Base-by-base conservation (phyloP, 2,113 vertebrate genomes). In the Alligator mississippiensis region DNA sequence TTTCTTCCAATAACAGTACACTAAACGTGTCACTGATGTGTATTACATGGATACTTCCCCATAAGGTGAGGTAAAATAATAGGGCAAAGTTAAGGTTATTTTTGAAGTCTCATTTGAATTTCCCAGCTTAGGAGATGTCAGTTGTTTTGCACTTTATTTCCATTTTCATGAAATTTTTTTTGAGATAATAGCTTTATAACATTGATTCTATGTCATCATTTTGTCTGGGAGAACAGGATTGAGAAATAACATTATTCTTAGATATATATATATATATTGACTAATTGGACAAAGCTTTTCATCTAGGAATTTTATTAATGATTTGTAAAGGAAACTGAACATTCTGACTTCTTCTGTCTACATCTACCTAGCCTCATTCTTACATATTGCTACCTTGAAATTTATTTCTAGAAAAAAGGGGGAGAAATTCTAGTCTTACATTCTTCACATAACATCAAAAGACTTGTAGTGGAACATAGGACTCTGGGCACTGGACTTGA, bases 181-280 rank as follows among this genome's bases (percentile, higher is more conserved):
- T 89, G 85, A 88, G 63, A 66, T 63, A 64, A 70, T 16, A 2
- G 18, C 81, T 94, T 92, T 93, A 87, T 57, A 80, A 38, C 1
- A 1, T 92, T 85, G 55, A 62, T 79, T 94, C 85, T 81, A 76
- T 72, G 63, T 72, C 61, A 85, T 91, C 6, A 0, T 82, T 94
- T 96, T 93, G 90, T 66, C 79, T n/a, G n/a, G 84, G 77, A 80
- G 92, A 79, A 82, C 54, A 93, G 75, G 70, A 70, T 93, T 93
- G 93, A 70, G 93, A 96, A 94, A 92, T 95, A 93, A 92, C 18
- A 21, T 38, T 93, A 61, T 1, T 19, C 91, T 96, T 94, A 90
- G 87, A 82, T 93, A 93, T 80, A 34, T 34, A 34, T 34, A 34
- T 34, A 34, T 34, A 72, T 89, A 92, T 90, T 94, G 95, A 96